phyloP scores from a whole-genome alignment of 2,888 invertebrate genomes.

The Lacanobia oleracea region DNA sequence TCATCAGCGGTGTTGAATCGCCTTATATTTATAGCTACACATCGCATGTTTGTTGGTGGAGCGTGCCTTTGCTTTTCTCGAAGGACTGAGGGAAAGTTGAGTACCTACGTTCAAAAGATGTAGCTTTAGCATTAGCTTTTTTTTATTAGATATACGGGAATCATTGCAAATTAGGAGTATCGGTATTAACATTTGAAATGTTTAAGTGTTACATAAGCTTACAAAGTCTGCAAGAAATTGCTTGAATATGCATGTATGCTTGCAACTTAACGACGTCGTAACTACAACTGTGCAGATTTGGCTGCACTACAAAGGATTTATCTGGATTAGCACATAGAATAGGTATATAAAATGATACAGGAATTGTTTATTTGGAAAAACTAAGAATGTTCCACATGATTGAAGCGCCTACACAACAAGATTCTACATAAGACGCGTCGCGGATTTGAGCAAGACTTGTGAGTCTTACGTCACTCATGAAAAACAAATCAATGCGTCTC shows the following conservation, averaged over 20 bases:
- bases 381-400: not conserved
- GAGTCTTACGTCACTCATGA: conserved; percentile 26
- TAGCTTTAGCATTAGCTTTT: no score
- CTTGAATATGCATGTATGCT: not conserved
- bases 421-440: not conserved
- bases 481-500: conserved; percentile 14
- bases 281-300: conserved; percentile 1
- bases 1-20: conserved; percentile 42
- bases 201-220: conserved; percentile 1
- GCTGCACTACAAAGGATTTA: conserved; percentile 16
- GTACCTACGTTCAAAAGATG: conserved; percentile 16
- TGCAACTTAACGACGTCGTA: conserved; percentile 13
- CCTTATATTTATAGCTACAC: conserved; percentile 27
- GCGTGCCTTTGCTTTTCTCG: conserved; percentile 11
- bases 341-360: not conserved
- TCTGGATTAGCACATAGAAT: not conserved
- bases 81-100: conserved; percentile 19
- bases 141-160: conserved; percentile 13
- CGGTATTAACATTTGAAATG: no score
- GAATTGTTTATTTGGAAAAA: not conserved
- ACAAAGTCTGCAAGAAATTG: not conserved
- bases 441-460: conserved; percentile 11
- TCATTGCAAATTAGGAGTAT: not conserved
- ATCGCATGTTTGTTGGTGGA: not conserved
- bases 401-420: not conserved